Evolutionary conservation across 2,113 vertebrate genomes (phyloP).

Genomic region (Limanda limanda): DNA sequence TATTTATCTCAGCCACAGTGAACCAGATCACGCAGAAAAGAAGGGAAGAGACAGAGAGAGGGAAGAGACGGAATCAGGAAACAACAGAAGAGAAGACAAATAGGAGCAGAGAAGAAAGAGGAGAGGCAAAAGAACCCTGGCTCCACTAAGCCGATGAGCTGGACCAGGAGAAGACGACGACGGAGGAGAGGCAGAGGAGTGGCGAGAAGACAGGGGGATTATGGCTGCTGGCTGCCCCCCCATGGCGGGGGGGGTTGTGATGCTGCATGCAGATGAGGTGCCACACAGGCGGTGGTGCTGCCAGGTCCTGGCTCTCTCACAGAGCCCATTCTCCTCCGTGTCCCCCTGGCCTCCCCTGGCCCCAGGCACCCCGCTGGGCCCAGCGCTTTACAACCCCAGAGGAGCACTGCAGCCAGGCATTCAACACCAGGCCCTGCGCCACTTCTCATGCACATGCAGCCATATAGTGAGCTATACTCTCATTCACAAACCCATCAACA

Average conservation of each 20-base stretch:
- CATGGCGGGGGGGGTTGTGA: conserved; percentile 90
- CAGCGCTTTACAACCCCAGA: conserved; percentile 87
- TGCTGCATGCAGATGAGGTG: conserved; percentile 98
- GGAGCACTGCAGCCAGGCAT: conserved; percentile 84
- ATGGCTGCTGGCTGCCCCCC: conserved; percentile 80
- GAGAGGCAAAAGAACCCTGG: conserved; percentile 51
- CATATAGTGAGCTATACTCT: conserved; percentile 71
- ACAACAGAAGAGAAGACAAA: conserved; percentile 43
- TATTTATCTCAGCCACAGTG: background rate
- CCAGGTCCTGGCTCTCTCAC: conserved; percentile 92
- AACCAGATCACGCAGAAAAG: background rate
- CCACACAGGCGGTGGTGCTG: conserved; percentile 86
- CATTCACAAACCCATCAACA: conserved; percentile 73
- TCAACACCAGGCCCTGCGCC: conserved; percentile 74
- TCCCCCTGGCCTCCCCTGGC: conserved; percentile 77
- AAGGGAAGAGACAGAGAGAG: background rate
- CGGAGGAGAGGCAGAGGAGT: conserved; percentile 62
- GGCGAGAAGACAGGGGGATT: conserved; percentile 79
- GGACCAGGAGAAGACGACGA: conserved; percentile 63
- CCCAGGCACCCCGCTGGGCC: conserved; percentile 92
- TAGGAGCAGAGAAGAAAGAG: conserved; percentile 53
- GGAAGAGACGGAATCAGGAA: background rate
- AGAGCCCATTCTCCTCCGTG: conserved; percentile 88
- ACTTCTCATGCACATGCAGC: conserved; percentile 79
- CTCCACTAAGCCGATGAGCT: conserved; percentile 64